Percentiles rank a stretch among this genome's conserved stretches.
Conservation (phyloP, 2,113 vertebrate species). For the Noctilio leporinus region DNA sequence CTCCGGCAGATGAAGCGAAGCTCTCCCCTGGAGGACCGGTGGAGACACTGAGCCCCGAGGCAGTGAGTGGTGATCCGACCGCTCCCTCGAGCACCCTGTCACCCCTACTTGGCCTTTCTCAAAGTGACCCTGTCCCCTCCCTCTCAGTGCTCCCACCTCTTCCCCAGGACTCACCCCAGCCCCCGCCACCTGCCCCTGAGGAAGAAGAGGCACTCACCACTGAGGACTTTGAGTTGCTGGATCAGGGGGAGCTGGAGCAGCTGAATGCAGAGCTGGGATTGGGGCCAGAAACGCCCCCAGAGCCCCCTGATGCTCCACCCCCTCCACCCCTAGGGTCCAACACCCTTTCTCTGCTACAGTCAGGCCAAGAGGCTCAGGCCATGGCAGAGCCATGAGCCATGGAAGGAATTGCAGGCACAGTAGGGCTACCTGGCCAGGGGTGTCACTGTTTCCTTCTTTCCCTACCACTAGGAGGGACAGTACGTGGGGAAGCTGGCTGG, state of each 20-base stretch:
- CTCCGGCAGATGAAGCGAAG: constrained; percentile 42
- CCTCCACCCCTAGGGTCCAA: constrained; percentile 24
- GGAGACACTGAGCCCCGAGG: constrained; percentile 88
- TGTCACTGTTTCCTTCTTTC: not conserved
- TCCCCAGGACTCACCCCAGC: constrained; percentile 72
- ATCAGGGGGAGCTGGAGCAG: constrained; percentile 97
- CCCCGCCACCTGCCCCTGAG: constrained; percentile 52
- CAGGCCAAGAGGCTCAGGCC: constrained; percentile 61
- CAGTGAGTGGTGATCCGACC: constrained; percentile 88
- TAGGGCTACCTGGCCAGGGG: constrained; percentile 41
- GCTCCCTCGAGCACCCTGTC: constrained; percentile 89
- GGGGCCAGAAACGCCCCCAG: constrained; percentile 69
- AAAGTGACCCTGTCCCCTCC: constrained; percentile 78
- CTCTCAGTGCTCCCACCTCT: constrained; percentile 77
- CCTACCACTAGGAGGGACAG: not conserved
- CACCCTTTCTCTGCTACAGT: constrained; percentile 43
- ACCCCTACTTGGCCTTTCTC: constrained; percentile 83
- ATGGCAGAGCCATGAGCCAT: constrained; percentile 44
- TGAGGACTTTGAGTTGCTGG: constrained; percentile 98
- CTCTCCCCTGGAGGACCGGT: constrained; percentile 76
- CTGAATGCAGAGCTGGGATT: constrained; percentile 86
- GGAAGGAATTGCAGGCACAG: constrained; percentile 43
- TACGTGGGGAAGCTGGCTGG: not conserved
- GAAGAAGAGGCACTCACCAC: constrained; percentile 85
- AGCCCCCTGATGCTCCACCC: constrained; percentile 46